Evolutionary conservation across 53 echinoderm and acorn worm species (phyloP).

Genomic region (Holothuria scabra): DNA sequence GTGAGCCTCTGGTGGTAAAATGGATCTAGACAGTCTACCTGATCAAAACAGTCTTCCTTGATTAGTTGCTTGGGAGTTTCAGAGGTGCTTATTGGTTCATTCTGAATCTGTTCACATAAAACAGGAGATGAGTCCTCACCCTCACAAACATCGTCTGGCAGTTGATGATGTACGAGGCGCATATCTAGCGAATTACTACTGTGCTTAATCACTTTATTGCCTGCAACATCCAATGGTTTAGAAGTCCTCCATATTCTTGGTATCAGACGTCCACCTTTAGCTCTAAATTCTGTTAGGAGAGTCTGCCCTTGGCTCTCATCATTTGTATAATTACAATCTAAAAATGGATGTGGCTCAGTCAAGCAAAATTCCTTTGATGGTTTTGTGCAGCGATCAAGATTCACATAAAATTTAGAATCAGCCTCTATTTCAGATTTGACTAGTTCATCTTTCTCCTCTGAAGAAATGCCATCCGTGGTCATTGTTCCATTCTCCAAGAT

Average conservation of each 20-base stretch:
- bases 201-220: too few species aligned
- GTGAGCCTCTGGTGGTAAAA: slow-evolving; percentile 83
- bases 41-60: slow-evolving; percentile 4
- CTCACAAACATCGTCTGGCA: too few species aligned
- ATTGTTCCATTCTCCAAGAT: slow-evolving; percentile 5
- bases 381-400: slow-evolving; percentile 69
- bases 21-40: slow-evolving; percentile 82
- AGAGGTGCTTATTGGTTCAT: too few species aligned
- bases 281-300: slow-evolving; percentile 88
- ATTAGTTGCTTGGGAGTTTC: neutral
- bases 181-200: too few species aligned
- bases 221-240: too few species aligned
- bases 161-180: too few species aligned
- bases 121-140: too few species aligned
- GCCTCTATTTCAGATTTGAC: slow-evolving; percentile 16
- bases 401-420: slow-evolving; percentile 35
- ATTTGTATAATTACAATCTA: slow-evolving; percentile 61
- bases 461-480: neutral
- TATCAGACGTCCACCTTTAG: slow-evolving; percentile 81
- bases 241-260: slow-evolving; percentile 12
- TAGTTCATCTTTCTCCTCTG: neutral
- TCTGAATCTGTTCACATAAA: too few species aligned
- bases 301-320: slow-evolving; percentile 64
- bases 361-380: slow-evolving; percentile 43
- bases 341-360: slow-evolving; percentile 77